phyloP scores from a whole-genome alignment of 2,888 invertebrate species.

The Drosophila algonquin region DNA sequence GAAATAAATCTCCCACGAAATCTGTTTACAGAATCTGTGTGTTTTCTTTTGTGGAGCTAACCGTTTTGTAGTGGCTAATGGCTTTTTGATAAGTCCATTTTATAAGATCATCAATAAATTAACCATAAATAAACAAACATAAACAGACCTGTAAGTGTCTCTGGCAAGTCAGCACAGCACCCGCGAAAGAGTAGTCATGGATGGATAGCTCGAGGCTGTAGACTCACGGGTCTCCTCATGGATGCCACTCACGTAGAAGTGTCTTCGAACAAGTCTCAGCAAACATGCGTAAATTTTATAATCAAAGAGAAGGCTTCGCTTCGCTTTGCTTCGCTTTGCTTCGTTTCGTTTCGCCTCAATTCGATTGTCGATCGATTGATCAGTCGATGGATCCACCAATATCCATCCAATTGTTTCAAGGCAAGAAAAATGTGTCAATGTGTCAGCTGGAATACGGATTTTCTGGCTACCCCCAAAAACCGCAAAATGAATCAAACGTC shows the following conservation, averaged over 20 bases:
- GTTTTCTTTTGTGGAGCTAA: neutral
- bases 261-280: constrained; percentile 46
- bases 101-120: constrained; percentile 20
- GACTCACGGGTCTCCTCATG: constrained; percentile 8
- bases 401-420: constrained; percentile 31
- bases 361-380: constrained; percentile 43
- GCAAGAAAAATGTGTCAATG: constrained; percentile 73
- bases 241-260: constrained; percentile 52
- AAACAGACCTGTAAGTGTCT: constrained; percentile 20
- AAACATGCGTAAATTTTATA: constrained; percentile 79
- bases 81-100: constrained; percentile 11
- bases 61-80: constrained; percentile 30
- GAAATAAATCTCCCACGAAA: constrained; percentile 34
- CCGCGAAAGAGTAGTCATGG: constrained; percentile 3
- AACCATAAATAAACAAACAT: constrained; percentile 24
- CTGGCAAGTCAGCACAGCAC: constrained; percentile 2
- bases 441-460: constrained; percentile 61
- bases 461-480: constrained; percentile 44
- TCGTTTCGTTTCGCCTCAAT: constrained; percentile 23
- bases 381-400: constrained; percentile 19
- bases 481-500: constrained; percentile 47
- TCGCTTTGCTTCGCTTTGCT: constrained; percentile 45
- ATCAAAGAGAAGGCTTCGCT: constrained; percentile 65
- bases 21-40: constrained; percentile 21
- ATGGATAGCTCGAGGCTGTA: constrained; percentile 16